These are phyloP conservation scores for Fulmarus glacialis DNA, from an alignment of 2,113 vertebrate species.

Conservation along the genomic window DNA sequence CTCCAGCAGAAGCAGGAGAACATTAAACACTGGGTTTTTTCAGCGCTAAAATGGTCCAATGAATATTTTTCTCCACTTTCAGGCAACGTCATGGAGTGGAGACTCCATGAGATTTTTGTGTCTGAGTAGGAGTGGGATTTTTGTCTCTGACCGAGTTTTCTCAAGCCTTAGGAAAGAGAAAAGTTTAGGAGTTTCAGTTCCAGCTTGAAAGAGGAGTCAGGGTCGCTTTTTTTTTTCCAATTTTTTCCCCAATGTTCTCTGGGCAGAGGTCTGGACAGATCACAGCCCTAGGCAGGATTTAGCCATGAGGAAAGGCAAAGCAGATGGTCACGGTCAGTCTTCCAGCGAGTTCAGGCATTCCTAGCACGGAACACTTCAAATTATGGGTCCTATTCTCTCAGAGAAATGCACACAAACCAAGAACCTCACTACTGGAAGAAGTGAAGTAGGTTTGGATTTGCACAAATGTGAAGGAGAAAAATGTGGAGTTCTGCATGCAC, in stretches of 20 bases:
- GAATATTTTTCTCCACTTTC: background rate
- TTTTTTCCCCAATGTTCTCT: background rate
- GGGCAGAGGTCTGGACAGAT: background rate
- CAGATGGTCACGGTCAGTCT: background rate
- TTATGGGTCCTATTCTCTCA: background rate
- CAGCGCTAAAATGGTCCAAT: fast-evolving
- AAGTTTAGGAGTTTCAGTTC: background rate
- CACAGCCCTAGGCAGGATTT: background rate
- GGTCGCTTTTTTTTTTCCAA: background rate
- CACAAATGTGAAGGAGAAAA: background rate
- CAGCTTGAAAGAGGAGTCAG: background rate
- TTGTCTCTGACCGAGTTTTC: background rate
- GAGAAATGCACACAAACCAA: background rate
- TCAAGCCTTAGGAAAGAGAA: background rate
- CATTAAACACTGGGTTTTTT: background rate
- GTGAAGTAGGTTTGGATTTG: background rate
- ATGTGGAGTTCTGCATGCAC: background rate
- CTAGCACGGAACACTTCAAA: background rate
- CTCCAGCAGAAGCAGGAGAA: background rate
- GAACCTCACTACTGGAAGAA: background rate
- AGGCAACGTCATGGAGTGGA: background rate
- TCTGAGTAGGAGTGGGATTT: background rate
- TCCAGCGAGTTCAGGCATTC: background rate
- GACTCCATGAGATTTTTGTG: background rate
- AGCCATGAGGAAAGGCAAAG: background rate